A percentile compares a stretch with the other conserved stretches of the same genome.
Conservation (phyloP, 2,113 vertebrate genomes). For the Cyanoderma ruficeps region DNA sequence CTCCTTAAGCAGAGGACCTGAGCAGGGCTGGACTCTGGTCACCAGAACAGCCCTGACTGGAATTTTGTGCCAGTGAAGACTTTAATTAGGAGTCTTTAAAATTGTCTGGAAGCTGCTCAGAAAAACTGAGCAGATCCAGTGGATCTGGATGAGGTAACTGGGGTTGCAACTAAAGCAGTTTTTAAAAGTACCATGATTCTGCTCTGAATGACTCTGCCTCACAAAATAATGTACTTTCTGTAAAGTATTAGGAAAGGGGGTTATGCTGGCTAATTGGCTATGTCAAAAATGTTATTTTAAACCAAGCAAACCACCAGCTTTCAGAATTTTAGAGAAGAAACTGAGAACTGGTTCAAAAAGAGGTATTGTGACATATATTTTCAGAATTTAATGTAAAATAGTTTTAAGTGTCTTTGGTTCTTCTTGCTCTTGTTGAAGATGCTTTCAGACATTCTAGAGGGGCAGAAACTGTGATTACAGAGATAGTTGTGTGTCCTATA, state of each 20-base stretch:
- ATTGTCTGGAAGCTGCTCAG: neutral
- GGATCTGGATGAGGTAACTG: neutral
- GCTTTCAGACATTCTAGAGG: neutral
- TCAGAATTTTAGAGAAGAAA: neutral
- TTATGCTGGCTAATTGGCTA: neutral
- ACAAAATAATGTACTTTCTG: neutral
- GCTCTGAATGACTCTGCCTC: neutral
- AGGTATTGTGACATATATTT: neutral
- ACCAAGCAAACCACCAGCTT: slow-evolving; percentile 17
- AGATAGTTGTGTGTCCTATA: neutral
- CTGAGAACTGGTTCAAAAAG: neutral
- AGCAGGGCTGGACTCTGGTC: neutral
- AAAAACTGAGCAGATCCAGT: neutral
- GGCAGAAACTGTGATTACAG: neutral
- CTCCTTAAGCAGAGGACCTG: neutral
- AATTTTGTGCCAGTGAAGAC: neutral
- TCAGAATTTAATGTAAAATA: neutral
- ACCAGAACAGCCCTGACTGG: neutral
- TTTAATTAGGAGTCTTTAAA: neutral
- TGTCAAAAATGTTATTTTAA: slow-evolving; percentile 18
- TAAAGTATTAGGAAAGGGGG: slow-evolving; percentile 9
- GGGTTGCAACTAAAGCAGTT: neutral
- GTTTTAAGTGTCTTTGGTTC: neutral
- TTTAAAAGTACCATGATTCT: neutral
- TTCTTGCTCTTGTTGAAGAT: neutral